Evolutionary conservation across 2,888 invertebrate species (phyloP), one percentile per base, ranked within the genome.

Genomic region (Drosophila aldrichi): DNA sequence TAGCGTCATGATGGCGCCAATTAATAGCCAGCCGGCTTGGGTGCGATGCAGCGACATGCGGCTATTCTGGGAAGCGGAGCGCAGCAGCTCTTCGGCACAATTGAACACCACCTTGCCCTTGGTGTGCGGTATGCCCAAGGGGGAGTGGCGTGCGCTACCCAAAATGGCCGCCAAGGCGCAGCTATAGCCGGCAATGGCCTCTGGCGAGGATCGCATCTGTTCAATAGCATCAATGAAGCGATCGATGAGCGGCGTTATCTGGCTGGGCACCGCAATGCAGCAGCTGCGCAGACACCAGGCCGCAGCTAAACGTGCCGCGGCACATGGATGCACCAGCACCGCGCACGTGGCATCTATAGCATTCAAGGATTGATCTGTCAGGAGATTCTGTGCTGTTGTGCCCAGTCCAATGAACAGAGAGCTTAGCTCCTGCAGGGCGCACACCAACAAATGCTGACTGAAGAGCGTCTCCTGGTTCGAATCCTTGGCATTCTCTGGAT

Each of bases 41-140:
- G 99, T 98, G 89, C 99, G 95, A 82, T 98, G 98, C 72, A 98
- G 94, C 0, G 99, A 98, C 63, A 99, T 94, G 57, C 99, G 95
- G 92, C 98, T 98, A 93, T 98, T 99, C 93, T 99, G 99, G 88
- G 97, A 98, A 1, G 99, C 99, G 72, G 98, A 98, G 74, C 99
- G 95, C 52, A 99, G 93, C 81, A 99, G 93, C 91, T 99, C 99
- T 93, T 99, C 99, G 1, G 99, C 99, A 8, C 98, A 97, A 91
- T 97, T 98, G 93, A 99, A 99, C 41, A 99, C 97, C 71, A 98
- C 96, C 94, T 99, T 99, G 74, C 99, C 98, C 89, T 98, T 97
- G 34, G 97, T 98, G 92, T 99, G 98, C 0, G 99, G 99, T 44
- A 99, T 97, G 20, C 99, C 98, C 16, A 98, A 94, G 0, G 98